Conservation (phyloP, 1,140 invertebrate genomes). For the Drosophila grimshawi region DNA sequence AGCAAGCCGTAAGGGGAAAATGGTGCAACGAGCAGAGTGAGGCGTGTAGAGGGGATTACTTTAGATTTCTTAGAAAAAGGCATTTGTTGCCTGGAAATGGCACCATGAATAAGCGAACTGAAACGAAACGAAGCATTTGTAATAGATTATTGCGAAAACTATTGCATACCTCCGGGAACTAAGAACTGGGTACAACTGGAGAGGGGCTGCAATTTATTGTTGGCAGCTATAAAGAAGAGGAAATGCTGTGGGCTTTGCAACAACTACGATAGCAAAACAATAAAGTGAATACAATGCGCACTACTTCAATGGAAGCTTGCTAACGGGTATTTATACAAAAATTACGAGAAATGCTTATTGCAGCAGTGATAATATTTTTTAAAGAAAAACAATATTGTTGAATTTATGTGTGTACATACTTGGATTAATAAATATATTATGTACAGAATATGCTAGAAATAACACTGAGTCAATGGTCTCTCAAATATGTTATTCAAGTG, state of each 20-base stretch:
- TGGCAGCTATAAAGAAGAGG: constrained; percentile 52
- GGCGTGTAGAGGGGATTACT: constrained; percentile 9
- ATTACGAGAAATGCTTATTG: constrained; percentile 6
- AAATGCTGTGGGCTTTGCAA: constrained; percentile 54
- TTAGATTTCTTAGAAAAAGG: constrained; percentile 65
- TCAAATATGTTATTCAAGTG: too few species aligned
- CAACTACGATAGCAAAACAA: constrained; percentile 33
- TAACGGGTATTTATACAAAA: not conserved
- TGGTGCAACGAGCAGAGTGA: not conserved
- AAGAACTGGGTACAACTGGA: constrained; percentile 14
- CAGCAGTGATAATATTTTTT: not conserved
- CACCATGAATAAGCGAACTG: constrained; percentile 69
- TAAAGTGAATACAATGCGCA: constrained; percentile 39
- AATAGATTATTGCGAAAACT: constrained; percentile 76
- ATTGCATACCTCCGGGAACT: constrained; percentile 67
- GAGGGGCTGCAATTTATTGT: constrained; percentile 65
- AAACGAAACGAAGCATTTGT: constrained; percentile 52
- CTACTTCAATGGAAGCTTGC: constrained; percentile 19
- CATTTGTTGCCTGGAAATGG: constrained; percentile 58
- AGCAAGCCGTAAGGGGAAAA: not conserved
- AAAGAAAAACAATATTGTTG: not conserved
- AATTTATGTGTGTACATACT: not conserved
- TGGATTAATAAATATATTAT: too few species aligned
- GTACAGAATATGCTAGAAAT: too few species aligned
- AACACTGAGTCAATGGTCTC: too few species aligned